Evolutionary conservation across 1,140 invertebrate genomes (phyloP).

Genomic region (Rhopalosiphum padi): DNA sequence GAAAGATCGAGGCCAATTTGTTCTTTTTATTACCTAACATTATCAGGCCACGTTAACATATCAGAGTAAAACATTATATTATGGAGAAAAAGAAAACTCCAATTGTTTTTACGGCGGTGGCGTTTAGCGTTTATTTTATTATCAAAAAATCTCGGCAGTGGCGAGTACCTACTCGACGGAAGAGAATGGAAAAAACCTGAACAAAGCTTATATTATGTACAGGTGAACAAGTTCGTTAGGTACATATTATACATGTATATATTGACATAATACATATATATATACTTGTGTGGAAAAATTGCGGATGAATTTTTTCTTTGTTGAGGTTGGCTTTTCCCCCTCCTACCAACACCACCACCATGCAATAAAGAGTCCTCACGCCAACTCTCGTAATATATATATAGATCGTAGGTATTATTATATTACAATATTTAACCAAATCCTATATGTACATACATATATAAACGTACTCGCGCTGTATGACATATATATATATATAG

Average conservation of each 20-base stretch:
- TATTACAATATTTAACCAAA: neutral
- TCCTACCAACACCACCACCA: neutral
- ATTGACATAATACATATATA: neutral
- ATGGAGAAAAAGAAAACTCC: neutral
- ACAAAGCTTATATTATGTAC: neutral
- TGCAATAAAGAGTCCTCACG: neutral
- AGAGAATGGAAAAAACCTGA: neutral
- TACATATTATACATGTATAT: neutral
- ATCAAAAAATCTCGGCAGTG: neutral
- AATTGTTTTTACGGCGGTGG: neutral
- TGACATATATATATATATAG: neutral
- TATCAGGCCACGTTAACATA: neutral
- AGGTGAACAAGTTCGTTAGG: neutral
- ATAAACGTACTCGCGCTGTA: neutral
- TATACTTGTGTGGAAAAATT: neutral
- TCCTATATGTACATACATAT: neutral
- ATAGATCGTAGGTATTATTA: neutral
- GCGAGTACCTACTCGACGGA: neutral
- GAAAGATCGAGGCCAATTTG: neutral
- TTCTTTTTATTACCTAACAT: neutral
- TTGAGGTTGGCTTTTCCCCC: neutral
- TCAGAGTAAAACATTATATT: neutral
- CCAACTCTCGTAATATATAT: neutral
- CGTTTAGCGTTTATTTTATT: neutral
- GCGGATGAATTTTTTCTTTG: conserved; percentile 1